Conservation (phyloP, 2,888 invertebrate species). For the Leptopilina drosophilae region DNA sequence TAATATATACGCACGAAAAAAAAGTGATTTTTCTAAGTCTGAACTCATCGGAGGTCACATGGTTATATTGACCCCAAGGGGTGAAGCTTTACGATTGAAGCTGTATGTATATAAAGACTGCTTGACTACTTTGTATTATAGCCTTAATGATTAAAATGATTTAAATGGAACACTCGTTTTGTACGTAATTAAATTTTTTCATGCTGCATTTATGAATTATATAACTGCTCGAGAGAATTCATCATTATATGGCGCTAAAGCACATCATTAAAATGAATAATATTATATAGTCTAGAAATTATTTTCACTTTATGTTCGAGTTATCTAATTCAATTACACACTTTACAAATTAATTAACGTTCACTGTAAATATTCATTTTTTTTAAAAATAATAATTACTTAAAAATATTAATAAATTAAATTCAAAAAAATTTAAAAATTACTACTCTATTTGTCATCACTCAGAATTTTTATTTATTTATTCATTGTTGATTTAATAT, state of each 20-base stretch:
- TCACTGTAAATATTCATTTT: no score
- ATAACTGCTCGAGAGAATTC: slow-evolving; percentile 19
- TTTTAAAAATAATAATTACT: no score
- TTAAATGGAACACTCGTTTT: slow-evolving; percentile 11
- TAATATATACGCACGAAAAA: slow-evolving; percentile 7
- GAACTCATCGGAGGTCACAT: slow-evolving; percentile 30
- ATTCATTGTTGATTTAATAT: no score
- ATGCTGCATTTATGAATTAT: not conserved
- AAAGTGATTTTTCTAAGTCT: slow-evolving; percentile 7
- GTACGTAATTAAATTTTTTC: slow-evolving; percentile 25
- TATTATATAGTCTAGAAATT: not conserved
- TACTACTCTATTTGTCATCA: no score
- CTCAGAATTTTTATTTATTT: no score
- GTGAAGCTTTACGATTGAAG: slow-evolving; percentile 30
- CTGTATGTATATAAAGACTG: slow-evolving; percentile 5
- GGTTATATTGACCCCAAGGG: slow-evolving; percentile 30
- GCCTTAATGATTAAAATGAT: slow-evolving; percentile 11
- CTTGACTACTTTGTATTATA: slow-evolving; percentile 20
- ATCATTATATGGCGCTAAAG: slow-evolving; percentile 3
- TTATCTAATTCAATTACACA: not conserved
- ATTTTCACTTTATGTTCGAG: not conserved
- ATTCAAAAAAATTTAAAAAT: no score
- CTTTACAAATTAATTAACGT: not conserved
- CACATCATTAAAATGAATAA: slow-evolving; percentile 14
- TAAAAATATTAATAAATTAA: no score